phyloP scores from a whole-genome alignment of 2,797 vertebrate species.

The Distichodus sexfasciatus region DNA sequence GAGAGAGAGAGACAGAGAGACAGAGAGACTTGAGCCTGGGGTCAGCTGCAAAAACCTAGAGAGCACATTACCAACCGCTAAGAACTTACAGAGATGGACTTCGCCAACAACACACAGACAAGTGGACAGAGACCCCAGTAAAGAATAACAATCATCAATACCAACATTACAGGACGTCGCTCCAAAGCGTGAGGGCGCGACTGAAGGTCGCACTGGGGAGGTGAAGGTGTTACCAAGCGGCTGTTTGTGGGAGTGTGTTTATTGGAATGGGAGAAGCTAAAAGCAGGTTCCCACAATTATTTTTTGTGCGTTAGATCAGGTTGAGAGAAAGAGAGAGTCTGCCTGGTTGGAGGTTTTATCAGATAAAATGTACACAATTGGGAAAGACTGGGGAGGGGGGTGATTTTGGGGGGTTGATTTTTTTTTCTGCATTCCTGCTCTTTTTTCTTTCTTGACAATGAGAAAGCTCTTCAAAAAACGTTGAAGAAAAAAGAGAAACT shows the following conservation, averaged over 20 bases:
- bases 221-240: constrained; percentile 34
- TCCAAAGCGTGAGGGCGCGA: constrained; percentile 36
- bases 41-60: constrained; percentile 44
- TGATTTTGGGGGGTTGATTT: constrained; percentile 45
- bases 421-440: constrained; percentile 79
- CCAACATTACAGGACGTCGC: constrained; percentile 40
- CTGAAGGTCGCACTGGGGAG: constrained; percentile 44
- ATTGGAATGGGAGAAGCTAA: constrained; percentile 46
- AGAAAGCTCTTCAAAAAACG: constrained; percentile 35
- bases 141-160: constrained; percentile 43
- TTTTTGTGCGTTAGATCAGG: constrained; percentile 43
- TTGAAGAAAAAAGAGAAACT: constrained; percentile 52
- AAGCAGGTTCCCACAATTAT: constrained; percentile 47
- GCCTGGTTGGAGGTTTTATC: constrained; percentile 38
- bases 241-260: constrained; percentile 40
- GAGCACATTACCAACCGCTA: constrained; percentile 41
- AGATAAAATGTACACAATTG: constrained; percentile 51
- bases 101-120: constrained; percentile 31
- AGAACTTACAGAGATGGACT: constrained; percentile 45
- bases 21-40: constrained; percentile 34
- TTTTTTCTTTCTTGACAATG: constrained; percentile 56
- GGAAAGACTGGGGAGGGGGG: constrained; percentile 43
- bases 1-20: constrained; percentile 23
- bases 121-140: constrained; percentile 33
- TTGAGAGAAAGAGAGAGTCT: constrained; percentile 27